Evolutionary conservation across 2,797 vertebrate genomes (phyloP), one percentile per base, ranked within the genome.

Genomic region (Myoxocephalus aenaeus): DNA sequence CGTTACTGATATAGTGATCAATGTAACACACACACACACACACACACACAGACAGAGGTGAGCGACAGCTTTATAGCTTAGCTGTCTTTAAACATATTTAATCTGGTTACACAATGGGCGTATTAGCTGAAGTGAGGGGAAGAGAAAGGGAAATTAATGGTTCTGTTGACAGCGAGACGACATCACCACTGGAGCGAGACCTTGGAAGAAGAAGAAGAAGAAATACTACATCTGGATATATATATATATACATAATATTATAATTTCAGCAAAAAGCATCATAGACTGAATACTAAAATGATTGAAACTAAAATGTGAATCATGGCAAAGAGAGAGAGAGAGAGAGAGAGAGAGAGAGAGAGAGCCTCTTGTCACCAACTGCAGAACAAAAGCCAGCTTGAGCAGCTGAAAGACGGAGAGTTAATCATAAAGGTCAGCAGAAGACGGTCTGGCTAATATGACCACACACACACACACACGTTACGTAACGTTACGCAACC

Each of bases 371-470:
- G 34, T 34, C 34, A 34, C 7, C 34, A 34, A 34, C 34, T 34
- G 34, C 34, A 34, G 34, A 34, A 34, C 34, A 34, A 34, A 34
- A 34, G 34, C 34, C 34, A 72, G 62, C 80, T 42, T 79, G 51
- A 65, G 58, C 25, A 66, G 18, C 18, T 64, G 73, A 34, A 80
- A 83, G 73, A 84, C 54, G 54, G 34, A 27, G 66, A 78, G 54
- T 67, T 85, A 62, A 87, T 88, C 70, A 78, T 58, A 87, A 89
- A 87, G 86, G 81, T 89, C 84, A 88, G 76, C 83, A 82, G 67
- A 79, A 42, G 51, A 81, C 5, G 75, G 42, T 75, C 59, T 62
- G 34, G 63, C 77, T 79, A 83, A 84, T 75, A 89, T 78, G 74
- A 84, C 80, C 77, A 75, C 64, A 74, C 32, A 82, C 81, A 85